Base-by-base conservation (phyloP, 2,797 vertebrate genomes). In the Coregonus ussuriensis region DNA sequence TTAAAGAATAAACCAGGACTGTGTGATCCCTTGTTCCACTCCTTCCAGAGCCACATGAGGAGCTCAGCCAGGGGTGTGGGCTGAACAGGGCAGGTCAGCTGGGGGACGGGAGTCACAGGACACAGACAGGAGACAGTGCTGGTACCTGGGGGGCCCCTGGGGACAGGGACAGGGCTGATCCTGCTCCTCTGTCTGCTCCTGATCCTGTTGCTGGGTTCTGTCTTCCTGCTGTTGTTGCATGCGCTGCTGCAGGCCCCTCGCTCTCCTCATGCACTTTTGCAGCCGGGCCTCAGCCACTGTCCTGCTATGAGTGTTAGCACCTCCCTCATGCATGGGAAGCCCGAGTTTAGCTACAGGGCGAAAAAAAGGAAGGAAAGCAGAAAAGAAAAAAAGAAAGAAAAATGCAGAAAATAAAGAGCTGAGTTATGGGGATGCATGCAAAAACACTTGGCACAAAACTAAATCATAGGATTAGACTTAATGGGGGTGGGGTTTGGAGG, bases 201-300 rank as follows among this genome's bases (percentile, higher is more conserved):
- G 79, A 84, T 74, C 77, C 81, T 91, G 82, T 83, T 88, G 74
- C 66, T 87, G 77, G 75, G 94, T 90, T 94, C 94, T 96, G 96
- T 95, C 93, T 95, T 93, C 96, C 93, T 92, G 95, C 89, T 91
- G 31, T 3, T 95, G 96, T 93, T 97, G 97, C 94, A 94, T 96
- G 96, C 91, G 93, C 95, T 97, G 97, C 94, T 97, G 95, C 93
- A 97, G 97, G 90, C 94, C 98, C 94, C 97, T 96, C 91, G 96
- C 95, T 96, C 97, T 99, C 97, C 96, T 98, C 96, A 98, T 97
- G 97, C 96, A 97, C 96, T 94, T 95, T 95, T 95, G 97, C 96
- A 95, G 97, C 96, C 94, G 63, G 63, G 69, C 69, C 97, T 98
- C 95, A 94, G 95, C 95, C 97, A 92, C 93, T 92, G 37, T 47